Conservation (phyloP, 2,888 invertebrate genomes). For the Tenthredo mesomela region DNA sequence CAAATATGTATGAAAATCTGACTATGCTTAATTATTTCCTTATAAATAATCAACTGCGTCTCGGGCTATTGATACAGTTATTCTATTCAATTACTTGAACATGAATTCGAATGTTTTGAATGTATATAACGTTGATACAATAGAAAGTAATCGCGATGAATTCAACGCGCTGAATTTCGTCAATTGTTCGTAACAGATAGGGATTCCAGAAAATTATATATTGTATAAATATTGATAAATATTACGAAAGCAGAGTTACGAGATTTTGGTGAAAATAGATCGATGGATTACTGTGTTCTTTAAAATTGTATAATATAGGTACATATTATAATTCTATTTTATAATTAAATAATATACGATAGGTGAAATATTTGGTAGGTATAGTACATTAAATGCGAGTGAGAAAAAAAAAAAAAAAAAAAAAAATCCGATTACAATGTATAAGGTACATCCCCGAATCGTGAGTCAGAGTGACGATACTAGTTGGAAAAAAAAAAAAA, state of each 20-base stretch:
- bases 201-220: background rate
- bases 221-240: constrained; percentile 2
- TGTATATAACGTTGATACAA: background rate
- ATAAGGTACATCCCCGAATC: background rate
- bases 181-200: background rate
- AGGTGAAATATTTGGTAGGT: background rate
- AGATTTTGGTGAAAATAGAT: background rate
- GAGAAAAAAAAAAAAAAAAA: background rate
- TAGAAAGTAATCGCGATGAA: constrained; percentile 1
- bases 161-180: background rate
- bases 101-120: background rate
- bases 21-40: background rate
- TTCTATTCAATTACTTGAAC: background rate
- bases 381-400: background rate
- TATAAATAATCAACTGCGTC: background rate
- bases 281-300: constrained; percentile 13
- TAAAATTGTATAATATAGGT: background rate
- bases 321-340: background rate
- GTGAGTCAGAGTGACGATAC: background rate
- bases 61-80: background rate
- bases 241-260: background rate
- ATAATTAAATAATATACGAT: background rate
- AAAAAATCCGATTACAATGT: background rate
- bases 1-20: background rate
- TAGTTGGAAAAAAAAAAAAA: background rate